Conservation (phyloP, 1,140 invertebrate species). For the Drosophila paulistorum region DNA sequence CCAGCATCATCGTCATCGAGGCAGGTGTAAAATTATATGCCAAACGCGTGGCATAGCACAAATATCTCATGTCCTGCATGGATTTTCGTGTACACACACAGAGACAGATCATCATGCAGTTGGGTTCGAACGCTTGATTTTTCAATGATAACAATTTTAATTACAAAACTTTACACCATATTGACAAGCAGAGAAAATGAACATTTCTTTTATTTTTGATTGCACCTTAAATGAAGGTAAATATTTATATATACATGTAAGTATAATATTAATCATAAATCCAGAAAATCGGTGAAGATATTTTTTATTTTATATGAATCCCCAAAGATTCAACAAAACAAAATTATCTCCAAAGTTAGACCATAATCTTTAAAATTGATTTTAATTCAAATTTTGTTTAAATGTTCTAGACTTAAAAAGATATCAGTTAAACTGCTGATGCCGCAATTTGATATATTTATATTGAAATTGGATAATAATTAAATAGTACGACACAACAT, state of each 20-base stretch:
- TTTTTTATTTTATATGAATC: no score
- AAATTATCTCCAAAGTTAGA: no score
- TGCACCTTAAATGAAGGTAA: neutral
- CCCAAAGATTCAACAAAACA: no score
- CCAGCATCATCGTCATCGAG: slow-evolving; percentile 33
- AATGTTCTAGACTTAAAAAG: no score
- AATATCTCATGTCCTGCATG: slow-evolving; percentile 61
- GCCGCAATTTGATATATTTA: no score
- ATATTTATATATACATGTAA: neutral
- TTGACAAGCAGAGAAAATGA: slow-evolving; percentile 40
- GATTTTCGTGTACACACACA: slow-evolving; percentile 43
- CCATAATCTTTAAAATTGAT: no score
- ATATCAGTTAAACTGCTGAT: no score
- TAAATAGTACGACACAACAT: no score
- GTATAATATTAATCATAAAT: neutral
- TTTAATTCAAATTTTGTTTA: no score
- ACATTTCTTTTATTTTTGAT: neutral
- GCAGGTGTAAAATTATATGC: slow-evolving; percentile 74
- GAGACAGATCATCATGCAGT: slow-evolving; percentile 9
- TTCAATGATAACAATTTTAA: slow-evolving; percentile 69
- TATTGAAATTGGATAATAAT: no score
- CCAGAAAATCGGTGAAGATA: neutral
- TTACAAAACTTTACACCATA: slow-evolving; percentile 60
- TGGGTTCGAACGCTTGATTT: slow-evolving; percentile 38
- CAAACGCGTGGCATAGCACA: slow-evolving; percentile 56